Evolutionary conservation across 2,888 invertebrate species (phyloP).

Genomic region (Acrobasis consociella): DNA sequence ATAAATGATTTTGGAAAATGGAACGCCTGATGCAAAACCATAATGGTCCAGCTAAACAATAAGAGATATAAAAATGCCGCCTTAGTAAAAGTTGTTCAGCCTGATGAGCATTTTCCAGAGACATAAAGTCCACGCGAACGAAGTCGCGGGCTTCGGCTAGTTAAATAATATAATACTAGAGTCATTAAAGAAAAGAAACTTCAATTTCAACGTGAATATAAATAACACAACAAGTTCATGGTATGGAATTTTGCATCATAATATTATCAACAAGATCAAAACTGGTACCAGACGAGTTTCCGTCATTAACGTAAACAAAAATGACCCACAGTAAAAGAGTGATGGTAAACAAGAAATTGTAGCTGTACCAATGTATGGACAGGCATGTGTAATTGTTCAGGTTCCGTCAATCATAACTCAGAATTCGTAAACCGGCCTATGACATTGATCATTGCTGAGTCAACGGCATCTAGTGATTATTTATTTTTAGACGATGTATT

Average conservation of each 20-base stretch:
- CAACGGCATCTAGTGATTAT: neutral
- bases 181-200: too few relatives aligned
- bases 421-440: conserved; percentile 1
- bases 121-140: too few relatives aligned
- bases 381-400: neutral
- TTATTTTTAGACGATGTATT: neutral
- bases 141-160: too few relatives aligned
- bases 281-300: neutral
- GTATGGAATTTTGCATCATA: neutral
- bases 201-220: too few relatives aligned
- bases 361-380: conserved; percentile 27
- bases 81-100: too few relatives aligned
- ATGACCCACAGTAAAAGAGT: neutral
- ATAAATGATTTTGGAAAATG: too few relatives aligned
- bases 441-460: neutral
- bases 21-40: too few relatives aligned
- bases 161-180: too few relatives aligned
- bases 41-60: too few relatives aligned
- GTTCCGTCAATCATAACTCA: neutral
- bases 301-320: conserved; percentile 10
- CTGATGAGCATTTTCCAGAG: too few relatives aligned
- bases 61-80: too few relatives aligned
- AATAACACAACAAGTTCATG: neutral
- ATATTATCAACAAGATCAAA: neutral
- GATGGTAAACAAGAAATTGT: conserved; percentile 20